Evolutionary conservation across 1,140 invertebrate genomes (phyloP).

Genomic region (Zophobas atratus): DNA sequence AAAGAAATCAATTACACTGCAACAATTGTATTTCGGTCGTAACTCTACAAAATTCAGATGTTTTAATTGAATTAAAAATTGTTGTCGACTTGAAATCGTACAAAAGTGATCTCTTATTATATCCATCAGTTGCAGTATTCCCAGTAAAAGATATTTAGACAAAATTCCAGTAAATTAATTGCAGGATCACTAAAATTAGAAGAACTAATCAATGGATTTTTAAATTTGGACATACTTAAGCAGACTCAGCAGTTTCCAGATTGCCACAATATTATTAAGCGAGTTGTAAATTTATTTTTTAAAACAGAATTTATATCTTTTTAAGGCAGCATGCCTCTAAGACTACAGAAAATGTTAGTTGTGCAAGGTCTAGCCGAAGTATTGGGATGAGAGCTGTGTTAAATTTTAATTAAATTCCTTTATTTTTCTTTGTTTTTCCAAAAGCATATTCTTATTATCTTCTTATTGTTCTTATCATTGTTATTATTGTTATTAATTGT

Average conservation of each 20-base stretch:
- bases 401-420: background rate
- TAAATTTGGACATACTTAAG: background rate
- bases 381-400: background rate
- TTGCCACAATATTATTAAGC: background rate
- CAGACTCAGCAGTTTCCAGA: background rate
- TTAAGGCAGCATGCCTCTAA: background rate
- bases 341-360: background rate
- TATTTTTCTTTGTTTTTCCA: background rate
- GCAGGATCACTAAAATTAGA: background rate
- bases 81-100: background rate
- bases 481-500: too few relatives aligned
- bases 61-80: background rate
- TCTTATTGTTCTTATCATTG: background rate
- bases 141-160: background rate
- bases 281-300: background rate
- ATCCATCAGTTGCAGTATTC: background rate
- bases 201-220: background rate
- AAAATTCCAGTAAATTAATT: background rate
- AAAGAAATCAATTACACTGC: background rate
- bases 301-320: background rate
- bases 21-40: background rate
- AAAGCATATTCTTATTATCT: background rate
- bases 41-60: background rate
- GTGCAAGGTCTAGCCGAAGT: background rate
- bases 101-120: background rate